Base-by-base conservation (phyloP, 2,113 vertebrate species). In the Megaleporinus macrocephalus region DNA sequence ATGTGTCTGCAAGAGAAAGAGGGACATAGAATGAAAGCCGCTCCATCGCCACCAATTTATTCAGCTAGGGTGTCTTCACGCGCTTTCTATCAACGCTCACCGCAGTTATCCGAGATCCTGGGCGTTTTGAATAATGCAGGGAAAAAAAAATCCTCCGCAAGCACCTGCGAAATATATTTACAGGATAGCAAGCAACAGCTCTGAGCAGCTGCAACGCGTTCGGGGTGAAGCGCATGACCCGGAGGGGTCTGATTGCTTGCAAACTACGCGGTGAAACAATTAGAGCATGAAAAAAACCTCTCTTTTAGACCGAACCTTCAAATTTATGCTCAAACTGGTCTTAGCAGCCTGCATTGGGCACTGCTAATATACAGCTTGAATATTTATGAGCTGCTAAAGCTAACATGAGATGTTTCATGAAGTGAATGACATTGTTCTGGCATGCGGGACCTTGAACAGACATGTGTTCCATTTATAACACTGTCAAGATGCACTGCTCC, bases 1-100 rank as follows among this genome's bases (percentile, higher is more conserved):
- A 99, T 96, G 93, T 98, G 96, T 97, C 98, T 99, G 94, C 12
- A 89, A 89, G 74, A 87, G 87, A 86, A 49, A 88, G 36, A 89
- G 87, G 59, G 85, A 85, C 47, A 30, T 36, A 63, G 14, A 78
- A 20, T 36, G 36, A 80, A 70, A 85, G 29, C 51, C 7, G 26
- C 65, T 72, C 51, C 66, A 79, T 70, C 16, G 51, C 24, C 80
- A 76, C 44, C 53, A 71, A 76, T 86, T 65, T 76, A 83, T 83
- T 83, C 84, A 76, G 74, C 57, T 30, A 59, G 59, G 16, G 36
- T 18, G 73, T 63, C 75, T 80, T 83, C 76, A 44, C 26, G 29
- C n/a, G 44, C 47, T 53, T 12, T 63, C 41, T 49, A 47, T 44
- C 41, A 30, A 81, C 78, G 59, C 33, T 75, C 12, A 15, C 55